A percentile compares a stretch with the other conserved stretches of the same genome.
phyloP scores from a whole-genome alignment of 2,113 vertebrate genomes.

The Rafetus swinhoei region DNA sequence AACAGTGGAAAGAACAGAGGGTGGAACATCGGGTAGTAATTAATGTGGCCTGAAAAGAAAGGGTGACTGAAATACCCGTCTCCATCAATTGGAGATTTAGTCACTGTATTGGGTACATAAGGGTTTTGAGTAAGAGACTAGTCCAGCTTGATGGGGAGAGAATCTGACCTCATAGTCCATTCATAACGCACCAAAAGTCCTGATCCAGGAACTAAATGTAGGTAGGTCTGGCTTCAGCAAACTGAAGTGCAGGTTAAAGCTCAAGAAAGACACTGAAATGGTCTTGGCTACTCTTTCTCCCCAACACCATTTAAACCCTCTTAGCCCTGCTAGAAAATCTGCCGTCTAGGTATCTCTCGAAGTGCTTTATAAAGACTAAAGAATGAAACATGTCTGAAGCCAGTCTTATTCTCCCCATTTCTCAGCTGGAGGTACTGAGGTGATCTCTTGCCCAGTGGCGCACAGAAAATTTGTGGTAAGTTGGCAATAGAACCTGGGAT shows the following conservation, averaged over 20 bases:
- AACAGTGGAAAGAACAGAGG: not conserved
- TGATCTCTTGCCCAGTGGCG: not conserved
- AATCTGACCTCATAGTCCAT: not conserved
- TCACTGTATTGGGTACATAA: not conserved
- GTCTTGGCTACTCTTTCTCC: not conserved
- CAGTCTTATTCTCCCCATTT: not conserved
- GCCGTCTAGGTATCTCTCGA: not conserved
- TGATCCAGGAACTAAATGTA: not conserved
- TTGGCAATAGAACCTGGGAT: not conserved
- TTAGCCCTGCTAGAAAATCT: not conserved
- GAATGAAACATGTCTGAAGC: not conserved
- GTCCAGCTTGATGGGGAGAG: not conserved
- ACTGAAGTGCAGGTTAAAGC: not conserved
- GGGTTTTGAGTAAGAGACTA: not conserved
- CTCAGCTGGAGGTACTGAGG: not conserved
- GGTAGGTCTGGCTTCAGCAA: not conserved
- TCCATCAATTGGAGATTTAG: not conserved
- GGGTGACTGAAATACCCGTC: not conserved
- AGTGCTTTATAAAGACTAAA: not conserved
- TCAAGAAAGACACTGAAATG: not conserved
- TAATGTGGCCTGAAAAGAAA: not conserved
- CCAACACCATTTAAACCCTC: not conserved
- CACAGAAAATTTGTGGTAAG: not conserved
- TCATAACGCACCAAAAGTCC: not conserved
- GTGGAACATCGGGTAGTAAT: not conserved